phyloP scores from a whole-genome alignment of 2,113 vertebrate genomes.

The Notiomystis cincta region DNA sequence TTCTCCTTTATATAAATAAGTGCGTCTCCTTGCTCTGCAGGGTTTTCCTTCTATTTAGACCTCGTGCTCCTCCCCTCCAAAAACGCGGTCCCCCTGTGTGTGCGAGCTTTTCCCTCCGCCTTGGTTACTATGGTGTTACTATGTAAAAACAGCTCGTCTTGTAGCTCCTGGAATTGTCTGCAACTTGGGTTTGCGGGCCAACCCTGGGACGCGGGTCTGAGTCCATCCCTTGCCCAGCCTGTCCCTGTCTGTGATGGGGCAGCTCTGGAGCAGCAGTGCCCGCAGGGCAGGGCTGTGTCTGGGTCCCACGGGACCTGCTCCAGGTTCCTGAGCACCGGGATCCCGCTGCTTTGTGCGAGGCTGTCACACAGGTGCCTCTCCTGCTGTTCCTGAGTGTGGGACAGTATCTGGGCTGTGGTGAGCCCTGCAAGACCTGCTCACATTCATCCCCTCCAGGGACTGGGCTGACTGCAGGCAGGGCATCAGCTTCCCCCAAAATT shows the following conservation, averaged over 20 bases:
- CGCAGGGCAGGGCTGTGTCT: fast-evolving
- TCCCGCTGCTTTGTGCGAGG: fast-evolving
- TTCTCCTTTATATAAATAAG: not conserved
- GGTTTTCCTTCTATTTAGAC: not conserved
- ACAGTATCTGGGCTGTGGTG: not conserved
- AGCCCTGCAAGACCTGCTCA: not conserved
- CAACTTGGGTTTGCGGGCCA: not conserved
- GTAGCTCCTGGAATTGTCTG: not conserved
- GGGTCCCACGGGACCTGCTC: fast-evolving
- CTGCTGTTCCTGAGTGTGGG: fast-evolving
- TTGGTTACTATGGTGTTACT: constrained; percentile 46
- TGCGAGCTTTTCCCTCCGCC: not conserved
- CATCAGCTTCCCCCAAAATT: not conserved
- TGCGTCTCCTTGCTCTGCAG: not conserved
- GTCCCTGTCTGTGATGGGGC: not conserved
- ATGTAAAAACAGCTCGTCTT: not conserved
- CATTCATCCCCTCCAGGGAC: not conserved
- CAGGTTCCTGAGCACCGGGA: fast-evolving
- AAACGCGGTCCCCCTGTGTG: not conserved
- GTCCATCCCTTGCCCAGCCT: not conserved
- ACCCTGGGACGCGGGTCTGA: fast-evolving
- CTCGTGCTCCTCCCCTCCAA: not conserved
- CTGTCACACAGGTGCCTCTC: fast-evolving
- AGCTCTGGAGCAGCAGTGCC: not conserved
- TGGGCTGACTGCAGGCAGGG: not conserved